Evolutionary conservation across 2,888 invertebrate genomes (phyloP), one percentile per base, ranked within the genome.

Genomic region (Amphimallon solstitiale): DNA sequence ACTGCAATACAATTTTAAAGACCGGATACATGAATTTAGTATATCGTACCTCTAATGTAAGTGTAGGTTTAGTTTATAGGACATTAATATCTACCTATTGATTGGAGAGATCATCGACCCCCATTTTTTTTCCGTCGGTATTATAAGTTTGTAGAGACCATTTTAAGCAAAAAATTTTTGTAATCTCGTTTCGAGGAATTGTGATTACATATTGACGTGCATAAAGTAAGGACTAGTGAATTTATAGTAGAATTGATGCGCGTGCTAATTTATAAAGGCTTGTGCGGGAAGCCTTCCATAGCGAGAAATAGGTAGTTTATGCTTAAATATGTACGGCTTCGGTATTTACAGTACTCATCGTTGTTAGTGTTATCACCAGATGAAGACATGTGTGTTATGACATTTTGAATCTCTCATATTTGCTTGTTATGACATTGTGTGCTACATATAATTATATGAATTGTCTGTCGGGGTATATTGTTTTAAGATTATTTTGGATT

Each of bases 11-110:
- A 38, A 14, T 61, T 48, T 45, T 21, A 34, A 45, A 40, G 40
- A 45, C 43, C 66, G 65, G 68, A 63, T 56, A 68, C 48, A 63
- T 68, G 67, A 70, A 63, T 67, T 64, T 67, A 66, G 66, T 70
- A 64, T 72, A 67, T 72, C 65, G 66, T 68, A 66, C 52, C 9
- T 45, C 10, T 64, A 68, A 72, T 52, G 72, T 70, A 70, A 72
- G 72, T 72, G 69, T 70, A 65, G 67, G 69, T 69, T 66, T 69
- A 68, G 68, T 63, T 69, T 69, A 65, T 70, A 70, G 65, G 38
- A 51, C 65, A 65, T 61, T 65, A 67, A 65, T 51, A 65, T 65
- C 67, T 69, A 72, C 71, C 66, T 70, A 72, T 70, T 67, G 46
- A 49, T 51, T 34, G 54, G 48, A 54, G 61, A 66, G 71, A 70